Evolutionary conservation across 2,888 invertebrate species (phyloP).

Genomic region (Callimorpha dominula): DNA sequence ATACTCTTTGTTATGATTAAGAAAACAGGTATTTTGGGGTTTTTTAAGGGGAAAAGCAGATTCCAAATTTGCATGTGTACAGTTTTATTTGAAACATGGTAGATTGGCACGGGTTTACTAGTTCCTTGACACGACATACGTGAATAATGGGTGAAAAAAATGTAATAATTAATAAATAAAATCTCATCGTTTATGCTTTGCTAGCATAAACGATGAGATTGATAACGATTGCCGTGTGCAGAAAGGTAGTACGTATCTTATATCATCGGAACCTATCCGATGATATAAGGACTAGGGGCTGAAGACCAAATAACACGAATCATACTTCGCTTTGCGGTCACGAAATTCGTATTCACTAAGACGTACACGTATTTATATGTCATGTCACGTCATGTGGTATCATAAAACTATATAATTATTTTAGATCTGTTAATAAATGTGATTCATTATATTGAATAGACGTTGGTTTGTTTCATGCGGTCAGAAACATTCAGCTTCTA

Average conservation of each 20-base stretch:
- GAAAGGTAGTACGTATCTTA: background rate
- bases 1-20: background rate
- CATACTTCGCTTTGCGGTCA: background rate
- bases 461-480: conserved; percentile 4
- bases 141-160: background rate
- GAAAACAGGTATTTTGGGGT: background rate
- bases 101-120: background rate
- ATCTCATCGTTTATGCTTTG: background rate
- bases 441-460: conserved; percentile 2
- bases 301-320: background rate
- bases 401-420: conserved; percentile 1
- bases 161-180: background rate
- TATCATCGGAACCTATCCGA: too few relatives aligned
- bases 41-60: background rate
- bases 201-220: too few relatives aligned
- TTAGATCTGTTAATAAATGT: background rate
- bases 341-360: background rate
- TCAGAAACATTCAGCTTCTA: conserved; percentile 1
- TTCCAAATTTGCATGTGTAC: background rate
- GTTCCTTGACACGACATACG: background rate
- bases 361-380: background rate
- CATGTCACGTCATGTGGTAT: background rate
- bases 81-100: background rate
- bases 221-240: background rate
- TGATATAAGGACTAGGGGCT: background rate